phyloP scores from a whole-genome alignment of 2,888 invertebrate genomes.

The Acleris laterana region DNA sequence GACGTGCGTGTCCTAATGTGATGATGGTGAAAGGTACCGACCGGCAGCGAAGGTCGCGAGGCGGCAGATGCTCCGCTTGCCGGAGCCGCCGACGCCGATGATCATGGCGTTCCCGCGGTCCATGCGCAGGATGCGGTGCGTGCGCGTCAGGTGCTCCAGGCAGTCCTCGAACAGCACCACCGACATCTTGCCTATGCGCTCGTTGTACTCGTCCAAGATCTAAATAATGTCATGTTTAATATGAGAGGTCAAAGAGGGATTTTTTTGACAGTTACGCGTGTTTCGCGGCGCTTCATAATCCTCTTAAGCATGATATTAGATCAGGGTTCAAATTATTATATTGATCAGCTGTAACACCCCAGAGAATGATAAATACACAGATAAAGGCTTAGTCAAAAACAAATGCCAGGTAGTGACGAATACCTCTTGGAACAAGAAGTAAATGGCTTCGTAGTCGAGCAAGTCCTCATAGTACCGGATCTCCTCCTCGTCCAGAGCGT shows the following conservation, averaged over 20 bases:
- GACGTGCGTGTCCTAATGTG: background rate
- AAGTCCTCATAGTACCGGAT: constrained; percentile 94
- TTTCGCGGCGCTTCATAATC: too few species aligned
- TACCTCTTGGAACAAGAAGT: constrained; percentile 94
- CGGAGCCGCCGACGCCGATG: constrained; percentile 95
- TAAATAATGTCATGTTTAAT: constrained; percentile 56
- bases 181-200: constrained; percentile 88
- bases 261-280: too few species aligned
- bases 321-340: too few species aligned
- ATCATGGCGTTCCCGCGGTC: constrained; percentile 92
- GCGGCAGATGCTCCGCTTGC: constrained; percentile 92
- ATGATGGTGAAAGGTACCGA: constrained; percentile 43
- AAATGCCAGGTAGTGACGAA: too few species aligned
- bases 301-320: too few species aligned
- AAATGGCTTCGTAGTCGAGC: constrained; percentile 95
- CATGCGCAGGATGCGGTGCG: constrained; percentile 93
- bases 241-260: too few species aligned
- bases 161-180: constrained; percentile 96
- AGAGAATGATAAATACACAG: background rate
- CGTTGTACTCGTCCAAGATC: constrained; percentile 94
- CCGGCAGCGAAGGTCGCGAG: constrained; percentile 93
- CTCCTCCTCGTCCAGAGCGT: constrained; percentile 92
- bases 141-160: constrained; percentile 93
- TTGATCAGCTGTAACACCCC: too few species aligned
- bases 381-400: background rate